A percentile compares a stretch with the other conserved stretches of the same genome.
Evolutionary conservation across 2,888 invertebrate species (phyloP).

Genomic region (Tetropium fuscum): DNA sequence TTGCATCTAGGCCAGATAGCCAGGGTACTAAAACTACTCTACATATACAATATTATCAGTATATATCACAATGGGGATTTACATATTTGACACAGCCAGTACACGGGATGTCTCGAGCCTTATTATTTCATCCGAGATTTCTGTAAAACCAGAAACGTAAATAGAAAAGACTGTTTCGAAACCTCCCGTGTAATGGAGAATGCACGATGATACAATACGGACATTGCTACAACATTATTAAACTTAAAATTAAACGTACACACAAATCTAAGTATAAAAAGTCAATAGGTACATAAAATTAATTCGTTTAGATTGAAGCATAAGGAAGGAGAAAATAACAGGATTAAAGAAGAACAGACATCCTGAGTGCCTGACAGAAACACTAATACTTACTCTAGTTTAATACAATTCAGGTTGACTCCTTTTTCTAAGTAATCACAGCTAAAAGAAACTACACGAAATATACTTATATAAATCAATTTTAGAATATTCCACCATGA

Average conservation of each 20-base stretch:
- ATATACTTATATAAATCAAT: background rate
- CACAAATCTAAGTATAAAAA: conserved; percentile 23
- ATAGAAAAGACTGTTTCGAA: conserved; percentile 4
- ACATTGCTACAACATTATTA: conserved; percentile 21
- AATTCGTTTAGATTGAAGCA: conserved; percentile 9
- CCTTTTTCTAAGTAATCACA: conserved; percentile 9
- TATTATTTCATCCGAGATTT: conserved; percentile 29
- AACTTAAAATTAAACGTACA: conserved; percentile 13
- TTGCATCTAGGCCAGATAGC: conserved; percentile 36
- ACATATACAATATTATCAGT: conserved; percentile 60
- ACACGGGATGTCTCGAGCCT: conserved; percentile 29
- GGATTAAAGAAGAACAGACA: conserved; percentile 8
- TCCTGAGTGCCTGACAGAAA: conserved; percentile 2
- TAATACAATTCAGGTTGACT: conserved; percentile 17
- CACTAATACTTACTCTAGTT: conserved; percentile 19
- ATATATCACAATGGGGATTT: conserved; percentile 61
- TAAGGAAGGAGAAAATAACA: background rate
- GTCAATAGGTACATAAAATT: conserved; percentile 15
- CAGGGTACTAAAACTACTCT: conserved; percentile 41
- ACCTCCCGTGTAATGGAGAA: conserved; percentile 31
- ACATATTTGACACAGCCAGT: conserved; percentile 41
- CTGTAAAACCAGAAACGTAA: conserved; percentile 44
- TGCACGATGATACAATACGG: conserved; percentile 28
- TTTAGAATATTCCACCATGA: background rate
- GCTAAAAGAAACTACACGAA: conserved; percentile 17